These are phyloP conservation scores for Ochotona princeps DNA, from an alignment of 2,113 vertebrate species.

Conservation along the genomic window DNA sequence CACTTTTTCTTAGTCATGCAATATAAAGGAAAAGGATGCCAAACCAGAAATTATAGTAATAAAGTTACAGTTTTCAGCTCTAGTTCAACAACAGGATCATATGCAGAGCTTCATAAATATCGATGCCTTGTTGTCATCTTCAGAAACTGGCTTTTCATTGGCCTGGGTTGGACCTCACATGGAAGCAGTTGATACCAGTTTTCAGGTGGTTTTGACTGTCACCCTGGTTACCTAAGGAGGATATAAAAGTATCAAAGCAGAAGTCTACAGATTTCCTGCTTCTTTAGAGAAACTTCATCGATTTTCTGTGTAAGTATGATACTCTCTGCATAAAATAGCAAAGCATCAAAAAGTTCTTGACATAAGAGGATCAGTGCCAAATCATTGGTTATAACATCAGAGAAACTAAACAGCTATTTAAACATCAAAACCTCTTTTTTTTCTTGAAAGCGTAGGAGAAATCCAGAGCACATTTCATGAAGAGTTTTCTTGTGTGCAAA, in stretches of 20 bases:
- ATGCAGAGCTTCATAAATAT: neutral
- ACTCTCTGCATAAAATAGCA: constrained; percentile 23
- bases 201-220: neutral
- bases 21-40: constrained; percentile 29
- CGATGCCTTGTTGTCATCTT: neutral
- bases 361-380: constrained; percentile 3
- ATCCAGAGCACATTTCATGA: constrained; percentile 38
- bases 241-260: neutral
- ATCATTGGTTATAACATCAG: constrained; percentile 5
- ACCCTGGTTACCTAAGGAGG: neutral
- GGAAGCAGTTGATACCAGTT: neutral
- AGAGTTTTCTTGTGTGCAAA: neutral
- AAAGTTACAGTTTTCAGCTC: neutral
- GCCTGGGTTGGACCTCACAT: neutral
- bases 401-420: neutral
- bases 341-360: constrained; percentile 30
- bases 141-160: neutral
- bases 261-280: neutral
- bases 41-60: constrained; percentile 20
- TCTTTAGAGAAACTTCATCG: neutral
- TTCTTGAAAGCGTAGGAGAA: constrained; percentile 32
- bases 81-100: constrained; percentile 13
- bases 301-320: constrained; percentile 5
- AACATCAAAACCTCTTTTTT: neutral
- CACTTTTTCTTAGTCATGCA: constrained; percentile 28